phyloP scores from a whole-genome alignment of 2,797 vertebrate species.

The Vespertilio murinus region DNA sequence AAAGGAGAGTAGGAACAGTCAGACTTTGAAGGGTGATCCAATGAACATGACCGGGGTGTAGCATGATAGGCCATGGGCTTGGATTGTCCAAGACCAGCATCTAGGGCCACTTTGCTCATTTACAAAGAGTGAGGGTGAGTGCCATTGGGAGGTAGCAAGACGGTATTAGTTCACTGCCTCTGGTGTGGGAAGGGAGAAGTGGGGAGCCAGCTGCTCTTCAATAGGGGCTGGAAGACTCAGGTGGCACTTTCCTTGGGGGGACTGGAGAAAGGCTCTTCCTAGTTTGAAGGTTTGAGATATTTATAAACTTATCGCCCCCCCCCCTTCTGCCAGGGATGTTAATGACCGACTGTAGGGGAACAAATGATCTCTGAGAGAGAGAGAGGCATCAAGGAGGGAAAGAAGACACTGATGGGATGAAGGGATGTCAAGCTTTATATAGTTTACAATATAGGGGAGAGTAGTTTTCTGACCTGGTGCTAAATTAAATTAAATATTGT shows the following conservation, averaged over 20 bases:
- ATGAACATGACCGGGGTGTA: background rate
- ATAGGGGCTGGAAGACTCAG: background rate
- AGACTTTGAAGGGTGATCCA: too few species aligned
- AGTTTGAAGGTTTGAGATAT: conserved; percentile 34
- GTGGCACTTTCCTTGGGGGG: background rate
- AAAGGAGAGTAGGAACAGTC: background rate
- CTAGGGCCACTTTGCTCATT: background rate
- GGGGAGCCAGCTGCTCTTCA: background rate
- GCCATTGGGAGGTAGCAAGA: background rate
- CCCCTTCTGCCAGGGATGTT: background rate
- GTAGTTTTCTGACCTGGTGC: background rate
- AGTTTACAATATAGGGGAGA: background rate
- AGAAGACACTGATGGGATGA: background rate
- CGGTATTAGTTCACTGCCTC: background rate
- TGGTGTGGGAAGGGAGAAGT: too few species aligned
- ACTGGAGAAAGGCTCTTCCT: background rate
- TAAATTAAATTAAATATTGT: background rate
- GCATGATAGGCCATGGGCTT: too few species aligned
- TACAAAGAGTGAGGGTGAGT: background rate
- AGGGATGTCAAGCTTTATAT: background rate
- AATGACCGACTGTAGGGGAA: background rate
- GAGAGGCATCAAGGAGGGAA: background rate
- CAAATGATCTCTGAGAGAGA: background rate
- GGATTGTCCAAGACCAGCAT: background rate
- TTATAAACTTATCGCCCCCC: background rate